Conservation (phyloP, 2,888 invertebrate genomes). For the Crepidodera aurea region DNA sequence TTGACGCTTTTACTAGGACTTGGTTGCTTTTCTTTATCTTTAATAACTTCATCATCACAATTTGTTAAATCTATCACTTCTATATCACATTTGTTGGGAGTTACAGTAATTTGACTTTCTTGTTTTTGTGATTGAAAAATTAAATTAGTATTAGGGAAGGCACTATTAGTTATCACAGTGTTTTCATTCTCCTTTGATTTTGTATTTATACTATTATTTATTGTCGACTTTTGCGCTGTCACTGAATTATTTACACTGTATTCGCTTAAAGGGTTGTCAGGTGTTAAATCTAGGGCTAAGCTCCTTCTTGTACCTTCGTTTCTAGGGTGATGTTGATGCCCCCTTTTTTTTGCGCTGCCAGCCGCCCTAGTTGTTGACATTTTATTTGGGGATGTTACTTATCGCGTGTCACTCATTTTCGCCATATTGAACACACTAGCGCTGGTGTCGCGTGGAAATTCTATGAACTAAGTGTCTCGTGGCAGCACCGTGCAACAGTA, state of each 20-base stretch:
- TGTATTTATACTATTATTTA: slow-evolving; percentile 22
- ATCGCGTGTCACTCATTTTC: slow-evolving; percentile 64
- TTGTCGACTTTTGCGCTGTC: slow-evolving; percentile 43
- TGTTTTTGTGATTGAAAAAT: slow-evolving; percentile 36
- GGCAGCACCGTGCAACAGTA: background rate
- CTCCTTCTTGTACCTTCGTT: slow-evolving; percentile 63
- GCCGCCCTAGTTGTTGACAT: slow-evolving; percentile 72
- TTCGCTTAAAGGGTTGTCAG: slow-evolving; percentile 49
- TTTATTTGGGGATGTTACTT: slow-evolving; percentile 41
- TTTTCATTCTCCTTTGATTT: slow-evolving; percentile 36
- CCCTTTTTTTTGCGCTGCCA: slow-evolving; percentile 72
- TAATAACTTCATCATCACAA: slow-evolving; percentile 55
- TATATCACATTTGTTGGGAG: slow-evolving; percentile 45
- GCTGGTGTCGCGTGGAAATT: slow-evolving; percentile 48
- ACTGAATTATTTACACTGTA: slow-evolving; percentile 49
- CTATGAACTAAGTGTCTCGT: slow-evolving; percentile 21
- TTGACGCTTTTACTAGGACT: slow-evolving; percentile 36
- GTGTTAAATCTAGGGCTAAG: slow-evolving; percentile 63
- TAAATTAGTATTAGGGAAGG: slow-evolving; percentile 46
- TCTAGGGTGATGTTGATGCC: slow-evolving; percentile 80
- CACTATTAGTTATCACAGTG: slow-evolving; percentile 45
- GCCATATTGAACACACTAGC: slow-evolving; percentile 68
- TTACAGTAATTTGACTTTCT: slow-evolving; percentile 21
- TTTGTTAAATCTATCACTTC: slow-evolving; percentile 60
- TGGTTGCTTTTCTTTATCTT: slow-evolving; percentile 7